Percentiles rank a stretch among this genome's conserved stretches.
Conservation (phyloP, 2,797 vertebrate genomes). For the Pterois miles region DNA sequence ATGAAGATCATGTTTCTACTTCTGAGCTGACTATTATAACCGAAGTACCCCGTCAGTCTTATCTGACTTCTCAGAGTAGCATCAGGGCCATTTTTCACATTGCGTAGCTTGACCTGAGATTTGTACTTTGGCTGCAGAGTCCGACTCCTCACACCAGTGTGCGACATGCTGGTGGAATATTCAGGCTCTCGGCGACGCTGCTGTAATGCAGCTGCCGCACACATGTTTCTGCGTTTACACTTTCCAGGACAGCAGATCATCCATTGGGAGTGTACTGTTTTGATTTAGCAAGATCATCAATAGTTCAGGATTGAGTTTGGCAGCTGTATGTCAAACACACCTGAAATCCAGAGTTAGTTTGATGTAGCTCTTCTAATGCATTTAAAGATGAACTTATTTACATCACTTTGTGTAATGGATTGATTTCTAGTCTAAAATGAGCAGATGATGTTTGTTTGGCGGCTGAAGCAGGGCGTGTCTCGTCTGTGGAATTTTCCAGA, state of each 20-base stretch:
- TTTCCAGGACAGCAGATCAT: background rate
- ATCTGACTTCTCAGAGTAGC: background rate
- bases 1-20: background rate
- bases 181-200: background rate
- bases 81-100: background rate
- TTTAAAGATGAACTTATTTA: no score
- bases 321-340: background rate
- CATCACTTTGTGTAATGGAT: background rate
- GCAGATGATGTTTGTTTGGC: background rate
- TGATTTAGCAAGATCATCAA: background rate
- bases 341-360: background rate
- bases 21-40: background rate
- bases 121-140: background rate
- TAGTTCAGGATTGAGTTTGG: background rate
- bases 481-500: background rate
- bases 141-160: constrained; percentile 30
- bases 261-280: background rate
- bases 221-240: background rate
- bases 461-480: background rate
- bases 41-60: background rate
- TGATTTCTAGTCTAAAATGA: background rate
- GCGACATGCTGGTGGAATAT: constrained; percentile 32
- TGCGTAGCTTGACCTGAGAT: background rate
- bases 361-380: background rate
- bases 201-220: background rate